phyloP scores from a whole-genome alignment of 2,113 vertebrate genomes.

The Protobothrops flavoviridis region DNA sequence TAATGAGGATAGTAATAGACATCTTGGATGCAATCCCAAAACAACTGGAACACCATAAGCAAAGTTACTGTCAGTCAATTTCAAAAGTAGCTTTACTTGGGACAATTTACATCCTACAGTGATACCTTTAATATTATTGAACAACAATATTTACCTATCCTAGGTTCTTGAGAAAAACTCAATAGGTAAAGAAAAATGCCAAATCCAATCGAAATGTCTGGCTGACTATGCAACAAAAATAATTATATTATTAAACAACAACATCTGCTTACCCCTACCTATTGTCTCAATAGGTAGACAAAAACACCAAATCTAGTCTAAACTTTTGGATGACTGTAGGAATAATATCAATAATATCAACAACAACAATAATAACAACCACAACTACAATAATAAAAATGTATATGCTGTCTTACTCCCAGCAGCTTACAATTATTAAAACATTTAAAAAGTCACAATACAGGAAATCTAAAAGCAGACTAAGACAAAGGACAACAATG shows the following conservation, averaged over 20 bases:
- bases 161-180: background rate
- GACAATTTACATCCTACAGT: background rate
- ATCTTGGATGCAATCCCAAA: background rate
- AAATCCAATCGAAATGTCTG: background rate
- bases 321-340: background rate
- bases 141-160: background rate
- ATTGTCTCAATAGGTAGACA: background rate
- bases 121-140: background rate
- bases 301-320: background rate
- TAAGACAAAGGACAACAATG: background rate
- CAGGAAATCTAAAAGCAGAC: background rate
- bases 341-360: background rate
- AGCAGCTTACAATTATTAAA: background rate
- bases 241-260: background rate
- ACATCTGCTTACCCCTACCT: background rate
- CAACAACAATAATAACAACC: too few relatives aligned
- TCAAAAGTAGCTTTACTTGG: background rate
- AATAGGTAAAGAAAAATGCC: background rate
- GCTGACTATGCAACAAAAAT: background rate
- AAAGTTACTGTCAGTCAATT: background rate
- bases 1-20: background rate
- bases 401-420: background rate
- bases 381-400: background rate
- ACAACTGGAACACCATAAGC: background rate
- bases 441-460: background rate